These are phyloP conservation scores for Chionomys nivalis DNA, from an alignment of 2,113 vertebrate species.

Conservation along the genomic window DNA sequence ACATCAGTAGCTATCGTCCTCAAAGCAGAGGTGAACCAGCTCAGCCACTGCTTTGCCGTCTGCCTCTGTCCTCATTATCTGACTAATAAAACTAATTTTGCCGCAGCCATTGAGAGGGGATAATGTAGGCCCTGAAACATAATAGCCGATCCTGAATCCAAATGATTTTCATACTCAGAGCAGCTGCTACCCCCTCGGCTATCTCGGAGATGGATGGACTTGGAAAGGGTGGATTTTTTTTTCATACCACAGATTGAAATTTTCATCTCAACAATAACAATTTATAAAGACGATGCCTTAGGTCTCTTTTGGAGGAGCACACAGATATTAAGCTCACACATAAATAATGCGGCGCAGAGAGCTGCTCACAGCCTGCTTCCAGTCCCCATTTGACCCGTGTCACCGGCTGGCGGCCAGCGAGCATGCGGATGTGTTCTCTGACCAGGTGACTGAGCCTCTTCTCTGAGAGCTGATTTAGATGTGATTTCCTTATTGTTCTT, in stretches of 20 bases:
- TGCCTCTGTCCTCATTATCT: constrained; percentile 8
- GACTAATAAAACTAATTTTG: constrained; percentile 40
- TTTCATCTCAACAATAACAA: constrained; percentile 21
- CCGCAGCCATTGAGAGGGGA: neutral
- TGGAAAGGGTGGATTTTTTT: neutral
- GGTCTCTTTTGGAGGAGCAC: neutral
- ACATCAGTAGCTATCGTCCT: neutral
- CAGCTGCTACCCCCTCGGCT: constrained; percentile 40
- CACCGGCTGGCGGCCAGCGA: neutral
- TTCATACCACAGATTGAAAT: constrained; percentile 29
- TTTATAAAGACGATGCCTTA: constrained; percentile 40
- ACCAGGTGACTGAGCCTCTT: neutral
- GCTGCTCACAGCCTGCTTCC: neutral
- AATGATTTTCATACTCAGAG: neutral
- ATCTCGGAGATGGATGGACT: neutral
- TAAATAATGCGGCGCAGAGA: neutral
- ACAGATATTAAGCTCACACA: neutral
- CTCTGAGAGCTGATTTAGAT: neutral
- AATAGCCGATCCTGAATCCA: neutral
- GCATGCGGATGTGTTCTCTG: neutral
- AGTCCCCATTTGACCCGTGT: neutral
- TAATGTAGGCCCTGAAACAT: neutral
- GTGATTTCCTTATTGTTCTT: neutral
- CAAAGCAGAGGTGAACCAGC: neutral
- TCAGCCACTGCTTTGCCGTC: neutral